Evolutionary conservation across 2,113 vertebrate species (phyloP).

Genomic region (human): DNA sequence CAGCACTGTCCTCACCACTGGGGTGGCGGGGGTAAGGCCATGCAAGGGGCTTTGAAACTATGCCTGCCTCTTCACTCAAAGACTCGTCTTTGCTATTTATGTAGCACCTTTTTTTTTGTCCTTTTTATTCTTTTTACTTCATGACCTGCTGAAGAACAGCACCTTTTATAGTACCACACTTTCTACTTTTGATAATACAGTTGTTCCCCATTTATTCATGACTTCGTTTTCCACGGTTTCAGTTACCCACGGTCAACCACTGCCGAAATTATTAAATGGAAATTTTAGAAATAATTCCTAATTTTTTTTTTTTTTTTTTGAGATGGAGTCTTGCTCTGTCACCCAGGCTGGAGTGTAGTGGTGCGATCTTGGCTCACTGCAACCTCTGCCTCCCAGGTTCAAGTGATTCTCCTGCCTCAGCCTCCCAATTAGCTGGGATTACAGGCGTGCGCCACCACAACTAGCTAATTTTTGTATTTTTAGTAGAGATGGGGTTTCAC

Average conservation of each 20-base stretch:
- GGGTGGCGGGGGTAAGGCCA: accelerated
- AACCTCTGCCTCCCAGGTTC: no score
- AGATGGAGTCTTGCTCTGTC: no score
- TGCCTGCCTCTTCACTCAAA: neutral
- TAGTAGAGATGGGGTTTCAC: no score
- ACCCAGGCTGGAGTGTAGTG: no score
- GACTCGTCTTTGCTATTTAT: neutral
- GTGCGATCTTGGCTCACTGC: no score
- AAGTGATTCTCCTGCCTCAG: no score
- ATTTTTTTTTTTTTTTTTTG: no score
- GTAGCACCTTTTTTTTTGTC: neutral
- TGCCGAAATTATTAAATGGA: neutral
- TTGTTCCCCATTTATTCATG: neutral
- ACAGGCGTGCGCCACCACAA: no score
- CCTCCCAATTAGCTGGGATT: no score
- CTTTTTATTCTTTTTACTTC: no score
- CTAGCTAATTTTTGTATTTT: no score
- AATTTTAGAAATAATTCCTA: neutral
- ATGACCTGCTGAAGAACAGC: no score
- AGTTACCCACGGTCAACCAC: neutral
- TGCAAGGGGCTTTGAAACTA: neutral
- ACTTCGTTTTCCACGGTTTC: neutral
- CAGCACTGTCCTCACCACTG: accelerated
- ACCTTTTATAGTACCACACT: neutral
- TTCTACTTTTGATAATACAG: neutral